Evolutionary conservation across 2,113 vertebrate species (phyloP), one percentile per base, ranked within the genome.

Genomic region (Sturnira hondurensis): DNA sequence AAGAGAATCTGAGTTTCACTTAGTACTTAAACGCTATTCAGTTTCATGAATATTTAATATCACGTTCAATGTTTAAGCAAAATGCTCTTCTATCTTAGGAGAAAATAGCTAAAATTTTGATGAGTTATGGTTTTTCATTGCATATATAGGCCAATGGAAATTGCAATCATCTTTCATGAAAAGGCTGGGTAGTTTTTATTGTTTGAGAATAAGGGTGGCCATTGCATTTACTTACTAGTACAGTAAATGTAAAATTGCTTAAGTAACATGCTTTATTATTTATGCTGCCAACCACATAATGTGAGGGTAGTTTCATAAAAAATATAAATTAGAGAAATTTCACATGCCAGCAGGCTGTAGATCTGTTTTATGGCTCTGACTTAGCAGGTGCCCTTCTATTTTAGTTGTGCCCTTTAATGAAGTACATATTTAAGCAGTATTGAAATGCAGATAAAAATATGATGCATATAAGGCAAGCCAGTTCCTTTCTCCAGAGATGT

Each of bases 11-110:
- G 95, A 94, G 86, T 99, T 98, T 98, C 47, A 93, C 97, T 95
- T 26, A 41, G 91, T 58, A 95, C 97, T 97, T 97, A 98, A 98
- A 96, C 95, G 45, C 92, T 93, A 91, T 76, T 47, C 91, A 58
- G 92, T 65, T 33, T 97, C 98, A 98, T 98, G 98, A 98, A 98
- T 98, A 98, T 98, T 99, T 98, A 97, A 98, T 98, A 95, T 96
- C 98, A 98, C 70, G 76, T 97, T 96, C 77, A 45, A 96, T 85
- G 96, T 89, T 97, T 68, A 45, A 91, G 97, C 96, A 96, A 97
- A 98, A 98, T 28, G 80, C 95, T 97, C 96, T 43, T 86, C 97
- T 97, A 93, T 94, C 89, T 97, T 97, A 96, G 97, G 97, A 98
- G 98, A 98, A 97, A 98, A 98, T 95, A 98, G 98, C 98, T 98